Percentiles rank a stretch among this genome's conserved stretches.
These are phyloP conservation scores for Circaetus cinerascens DNA, from an alignment of 2,113 vertebrate species.

Conservation along the genomic window DNA sequence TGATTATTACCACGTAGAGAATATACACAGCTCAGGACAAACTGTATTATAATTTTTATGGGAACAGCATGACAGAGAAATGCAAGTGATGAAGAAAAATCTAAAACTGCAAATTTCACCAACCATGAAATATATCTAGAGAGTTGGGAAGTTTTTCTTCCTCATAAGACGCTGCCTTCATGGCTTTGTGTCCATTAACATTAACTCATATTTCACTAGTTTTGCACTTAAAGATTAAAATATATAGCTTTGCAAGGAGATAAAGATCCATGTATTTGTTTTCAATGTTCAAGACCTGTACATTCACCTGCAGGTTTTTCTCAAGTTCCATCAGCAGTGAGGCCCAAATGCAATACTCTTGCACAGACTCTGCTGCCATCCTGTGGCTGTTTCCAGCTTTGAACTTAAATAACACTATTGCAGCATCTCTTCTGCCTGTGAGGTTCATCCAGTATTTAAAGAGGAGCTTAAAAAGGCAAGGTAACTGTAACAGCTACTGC, in stretches of 20 bases:
- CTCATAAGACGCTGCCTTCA: no score
- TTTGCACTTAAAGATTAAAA: background rate
- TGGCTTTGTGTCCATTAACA: background rate
- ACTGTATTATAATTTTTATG: no score
- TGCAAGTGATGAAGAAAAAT: background rate
- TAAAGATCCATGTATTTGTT: fast-evolving
- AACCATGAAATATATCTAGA: background rate
- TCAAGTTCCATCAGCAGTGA: fast-evolving
- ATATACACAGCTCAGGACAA: background rate
- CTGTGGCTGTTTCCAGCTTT: background rate
- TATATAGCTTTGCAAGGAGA: background rate
- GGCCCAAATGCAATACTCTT: fast-evolving
- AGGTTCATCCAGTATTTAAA: background rate
- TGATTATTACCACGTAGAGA: background rate
- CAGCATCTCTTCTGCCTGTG: fast-evolving
- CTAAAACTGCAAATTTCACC: background rate
- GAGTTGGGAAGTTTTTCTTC: background rate
- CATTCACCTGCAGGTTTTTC: fast-evolving
- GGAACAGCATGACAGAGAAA: fast-evolving
- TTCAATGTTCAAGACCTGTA: fast-evolving
- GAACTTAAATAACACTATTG: fast-evolving
- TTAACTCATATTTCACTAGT: background rate
- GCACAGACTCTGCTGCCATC: background rate
- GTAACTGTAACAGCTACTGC: background rate
- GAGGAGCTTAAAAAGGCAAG: background rate